Evolutionary conservation across 2,797 vertebrate genomes (phyloP).

Genomic region (Alfaro cultratus): DNA sequence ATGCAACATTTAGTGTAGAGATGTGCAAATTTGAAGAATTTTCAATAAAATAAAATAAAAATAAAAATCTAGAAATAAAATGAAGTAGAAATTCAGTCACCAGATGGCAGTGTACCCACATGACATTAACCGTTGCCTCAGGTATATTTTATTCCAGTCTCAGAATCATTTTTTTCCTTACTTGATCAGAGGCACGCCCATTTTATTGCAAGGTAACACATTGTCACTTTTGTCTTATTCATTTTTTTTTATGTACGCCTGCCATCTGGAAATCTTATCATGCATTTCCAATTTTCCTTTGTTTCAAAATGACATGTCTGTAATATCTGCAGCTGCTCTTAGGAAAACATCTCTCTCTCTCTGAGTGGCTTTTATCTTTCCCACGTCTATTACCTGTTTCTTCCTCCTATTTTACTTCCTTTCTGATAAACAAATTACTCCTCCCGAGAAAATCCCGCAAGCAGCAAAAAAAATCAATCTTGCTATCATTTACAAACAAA

Average conservation of each 20-base stretch:
- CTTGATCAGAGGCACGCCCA: background rate
- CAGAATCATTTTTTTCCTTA: background rate
- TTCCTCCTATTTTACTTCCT: constrained; percentile 51
- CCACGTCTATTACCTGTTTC: constrained; percentile 51
- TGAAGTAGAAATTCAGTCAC: constrained; percentile 26
- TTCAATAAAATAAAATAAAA: background rate
- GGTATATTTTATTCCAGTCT: background rate
- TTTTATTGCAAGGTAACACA: background rate
- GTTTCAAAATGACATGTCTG: background rate
- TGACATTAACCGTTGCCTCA: background rate
- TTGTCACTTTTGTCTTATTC: background rate
- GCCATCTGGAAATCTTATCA: background rate
- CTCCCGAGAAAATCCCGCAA: constrained; percentile 42
- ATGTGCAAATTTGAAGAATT: background rate
- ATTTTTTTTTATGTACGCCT: background rate
- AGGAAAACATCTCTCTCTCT: constrained; percentile 6
- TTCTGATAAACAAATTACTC: constrained; percentile 62
- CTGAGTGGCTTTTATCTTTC: constrained; percentile 62
- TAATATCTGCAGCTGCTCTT: constrained; percentile 13
- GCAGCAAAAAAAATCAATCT: constrained; percentile 53
- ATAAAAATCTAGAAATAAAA: background rate
- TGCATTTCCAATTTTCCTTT: background rate
- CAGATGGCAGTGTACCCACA: constrained; percentile 57
- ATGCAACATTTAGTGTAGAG: background rate
- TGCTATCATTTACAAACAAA: constrained; percentile 65